Evolutionary conservation across 1,140 invertebrate genomes (phyloP), one percentile per base, ranked within the genome.

Genomic region (Rhagoletis pomonella): DNA sequence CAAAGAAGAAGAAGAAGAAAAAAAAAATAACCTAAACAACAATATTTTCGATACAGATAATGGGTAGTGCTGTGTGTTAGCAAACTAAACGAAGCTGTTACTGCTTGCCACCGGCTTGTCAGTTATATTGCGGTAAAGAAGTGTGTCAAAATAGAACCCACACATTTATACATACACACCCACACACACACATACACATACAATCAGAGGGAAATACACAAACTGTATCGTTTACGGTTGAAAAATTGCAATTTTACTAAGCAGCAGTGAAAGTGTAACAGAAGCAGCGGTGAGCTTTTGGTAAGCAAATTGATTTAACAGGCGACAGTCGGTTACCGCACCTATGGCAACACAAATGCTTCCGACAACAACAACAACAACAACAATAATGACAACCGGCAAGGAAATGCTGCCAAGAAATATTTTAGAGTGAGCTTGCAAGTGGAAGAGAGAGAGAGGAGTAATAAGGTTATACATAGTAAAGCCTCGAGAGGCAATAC

Each of bases 251-350:
- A 81, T 55, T 58, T 81, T 81, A 6, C 47, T 29, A 55, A 81
- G 73, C 2, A 14, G 44, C 10, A 47, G 44, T 3, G 47, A n/a
- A 55, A 9, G 19, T 9, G 44, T 17, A 47, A 3, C 50, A 55
- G 29, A 29, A 29, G 50, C 50, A 55, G 50, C 50, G 19, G 73
- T 81, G 47, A n/a, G 12, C 50, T 73, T 29, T 29, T 42, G 10
- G 64, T 81, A 81, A 50, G 9, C 47, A 81, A 81, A 81, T 81
- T 81, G 73, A 81, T 81, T 81, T 81, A 81, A 81, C 73, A 81
- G 47, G 44, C 73, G 73, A 4, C 73, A 81, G 73, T 42, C 47
- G 47, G 73, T 81, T 81, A 17, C 12, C 17, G n/a, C 73, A 81
- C 44, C 73, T 81, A 81, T 81, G 73, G 47, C 47, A 81, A 81